A percentile compares a stretch with the other conserved stretches of the same genome.
phyloP scores from a whole-genome alignment of 1,140 invertebrate genomes.

The Hylaeus volcanicus region DNA sequence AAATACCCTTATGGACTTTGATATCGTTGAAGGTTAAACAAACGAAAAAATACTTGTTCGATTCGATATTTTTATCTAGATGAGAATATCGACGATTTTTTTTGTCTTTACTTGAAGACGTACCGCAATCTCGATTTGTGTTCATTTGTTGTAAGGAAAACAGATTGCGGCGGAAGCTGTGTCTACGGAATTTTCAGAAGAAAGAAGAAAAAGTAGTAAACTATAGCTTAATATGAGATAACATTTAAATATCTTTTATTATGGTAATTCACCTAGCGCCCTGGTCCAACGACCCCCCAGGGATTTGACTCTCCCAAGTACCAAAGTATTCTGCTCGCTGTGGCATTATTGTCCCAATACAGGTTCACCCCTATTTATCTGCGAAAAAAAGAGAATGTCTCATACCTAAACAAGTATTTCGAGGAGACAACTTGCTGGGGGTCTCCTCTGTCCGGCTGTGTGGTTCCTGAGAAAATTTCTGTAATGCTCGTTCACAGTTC shows the following conservation, averaged over 20 bases:
- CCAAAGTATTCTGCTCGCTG: slow-evolving; percentile 53
- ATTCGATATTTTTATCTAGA: no score
- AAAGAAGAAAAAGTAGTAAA: slow-evolving; percentile 73
- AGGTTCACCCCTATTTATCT: slow-evolving; percentile 78
- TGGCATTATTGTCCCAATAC: slow-evolving; percentile 75
- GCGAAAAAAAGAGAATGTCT: slow-evolving; percentile 75
- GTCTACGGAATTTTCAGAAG: not conserved
- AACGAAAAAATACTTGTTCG: no score
- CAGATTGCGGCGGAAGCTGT: not conserved
- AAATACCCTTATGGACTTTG: no score
- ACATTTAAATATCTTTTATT: slow-evolving; percentile 77
- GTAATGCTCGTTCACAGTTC: slow-evolving; percentile 52
- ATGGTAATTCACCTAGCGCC: slow-evolving; percentile 76
- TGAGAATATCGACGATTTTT: no score
- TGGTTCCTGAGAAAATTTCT: slow-evolving; percentile 76
- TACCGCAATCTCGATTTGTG: not conserved
- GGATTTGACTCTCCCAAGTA: slow-evolving; percentile 34
- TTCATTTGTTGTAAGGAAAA: not conserved
- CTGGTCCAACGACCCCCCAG: slow-evolving; percentile 75
- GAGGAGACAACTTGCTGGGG: slow-evolving; percentile 72
- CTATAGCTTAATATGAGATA: slow-evolving; percentile 77
- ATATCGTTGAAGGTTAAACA: no score
- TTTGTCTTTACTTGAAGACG: no score
- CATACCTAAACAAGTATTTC: slow-evolving; percentile 72
- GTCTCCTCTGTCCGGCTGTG: slow-evolving; percentile 71